These are phyloP conservation scores for Myopa testacea DNA, from an alignment of 2,888 invertebrate genomes.

Conservation along the genomic window DNA sequence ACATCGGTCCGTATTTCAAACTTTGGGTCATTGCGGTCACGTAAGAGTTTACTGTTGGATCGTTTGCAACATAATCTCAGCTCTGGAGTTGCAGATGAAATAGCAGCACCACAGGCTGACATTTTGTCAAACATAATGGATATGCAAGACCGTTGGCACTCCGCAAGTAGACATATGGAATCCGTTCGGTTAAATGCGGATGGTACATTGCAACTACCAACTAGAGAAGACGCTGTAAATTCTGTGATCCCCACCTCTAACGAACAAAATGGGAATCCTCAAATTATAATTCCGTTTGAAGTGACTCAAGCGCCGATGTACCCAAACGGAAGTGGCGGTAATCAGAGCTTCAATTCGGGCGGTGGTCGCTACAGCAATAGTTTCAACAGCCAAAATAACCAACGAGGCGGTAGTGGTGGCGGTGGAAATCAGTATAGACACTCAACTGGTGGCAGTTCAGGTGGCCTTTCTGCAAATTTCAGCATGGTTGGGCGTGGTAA, in stretches of 20 bases:
- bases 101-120: conserved; percentile 66
- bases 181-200: conserved; percentile 69
- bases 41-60: conserved; percentile 59
- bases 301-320: conserved; percentile 74
- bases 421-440: conserved; percentile 52
- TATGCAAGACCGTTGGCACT: conserved; percentile 78
- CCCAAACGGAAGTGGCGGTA: conserved; percentile 71
- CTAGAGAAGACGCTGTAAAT: conserved; percentile 2
- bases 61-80: conserved; percentile 45
- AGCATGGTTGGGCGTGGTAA: conserved; percentile 54
- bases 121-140: conserved; percentile 78
- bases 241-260: neutral
- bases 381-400: conserved; percentile 51
- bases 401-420: conserved; percentile 51
- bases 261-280: neutral
- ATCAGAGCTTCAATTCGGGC: conserved; percentile 64
- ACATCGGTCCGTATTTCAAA: conserved; percentile 62
- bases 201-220: conserved; percentile 73
- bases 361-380: conserved; percentile 64
- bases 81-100: conserved; percentile 26
- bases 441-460: conserved; percentile 47
- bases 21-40: conserved; percentile 56
- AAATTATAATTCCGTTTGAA: conserved; percentile 44
- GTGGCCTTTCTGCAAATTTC: conserved; percentile 40
- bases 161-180: conserved; percentile 72